A percentile compares a stretch with the other conserved stretches of the same genome.
Conservation (phyloP, 2,888 invertebrate genomes). For the Helobdella robusta region DNA sequence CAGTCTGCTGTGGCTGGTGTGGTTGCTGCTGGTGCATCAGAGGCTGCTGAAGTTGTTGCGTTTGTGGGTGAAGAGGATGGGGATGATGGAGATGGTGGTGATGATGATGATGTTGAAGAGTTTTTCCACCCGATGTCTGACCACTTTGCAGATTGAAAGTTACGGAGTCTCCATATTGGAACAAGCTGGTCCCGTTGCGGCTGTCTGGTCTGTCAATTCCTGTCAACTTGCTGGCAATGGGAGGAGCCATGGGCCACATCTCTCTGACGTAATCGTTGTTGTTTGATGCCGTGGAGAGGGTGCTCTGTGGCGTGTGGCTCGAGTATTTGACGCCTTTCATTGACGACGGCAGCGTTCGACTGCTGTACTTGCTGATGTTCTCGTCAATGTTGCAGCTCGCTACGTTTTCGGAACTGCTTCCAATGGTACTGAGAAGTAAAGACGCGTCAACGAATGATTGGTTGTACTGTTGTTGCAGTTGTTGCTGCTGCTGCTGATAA, state of each 20-base stretch:
- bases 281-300: background rate
- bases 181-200: constrained; percentile 19
- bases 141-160: constrained; percentile 19
- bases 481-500: constrained; percentile 18
- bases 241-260: constrained; percentile 29
- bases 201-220: constrained; percentile 24
- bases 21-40: background rate
- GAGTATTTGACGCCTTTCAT: background rate
- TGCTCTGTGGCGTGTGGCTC: background rate
- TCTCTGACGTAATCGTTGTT: constrained; percentile 28
- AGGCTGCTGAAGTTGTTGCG: background rate
- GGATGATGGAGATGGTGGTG: too few relatives aligned
- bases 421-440: constrained; percentile 13
- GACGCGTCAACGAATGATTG: too few relatives aligned
- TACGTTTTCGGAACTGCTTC: background rate
- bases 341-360: background rate
- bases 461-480: background rate
- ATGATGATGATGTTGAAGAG: too few relatives aligned
- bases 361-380: constrained; percentile 3
- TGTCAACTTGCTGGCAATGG: constrained; percentile 15
- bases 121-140: background rate
- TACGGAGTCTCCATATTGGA: constrained; percentile 30
- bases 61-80: background rate
- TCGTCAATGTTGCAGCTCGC: background rate
- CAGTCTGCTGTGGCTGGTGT: background rate